Percentiles rank a stretch among this genome's conserved stretches.
phyloP scores from a whole-genome alignment of 2,113 vertebrate species.

The Dermatemys mawii region DNA sequence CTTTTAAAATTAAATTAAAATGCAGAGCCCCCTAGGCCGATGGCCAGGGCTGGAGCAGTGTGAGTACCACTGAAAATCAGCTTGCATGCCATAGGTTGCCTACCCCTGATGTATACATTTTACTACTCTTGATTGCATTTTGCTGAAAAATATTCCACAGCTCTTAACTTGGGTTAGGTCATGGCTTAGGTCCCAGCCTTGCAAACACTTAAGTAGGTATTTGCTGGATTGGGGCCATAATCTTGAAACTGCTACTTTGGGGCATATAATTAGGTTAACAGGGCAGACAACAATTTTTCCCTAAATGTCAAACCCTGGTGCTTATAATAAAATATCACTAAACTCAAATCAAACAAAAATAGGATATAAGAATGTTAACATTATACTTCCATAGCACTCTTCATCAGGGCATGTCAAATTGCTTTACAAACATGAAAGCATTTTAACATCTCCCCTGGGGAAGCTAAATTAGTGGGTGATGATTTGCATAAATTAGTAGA shows the following conservation, averaged over 20 bases:
- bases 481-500: rapidly evolving
- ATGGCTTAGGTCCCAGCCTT: background rate
- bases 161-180: background rate
- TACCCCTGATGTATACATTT: too few relatives aligned
- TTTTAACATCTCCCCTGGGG: rapidly evolving
- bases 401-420: background rate
- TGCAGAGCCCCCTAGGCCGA: too few relatives aligned
- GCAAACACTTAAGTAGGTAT: rapidly evolving
- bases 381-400: rapidly evolving
- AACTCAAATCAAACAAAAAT: background rate
- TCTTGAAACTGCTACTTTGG: background rate
- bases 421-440: background rate
- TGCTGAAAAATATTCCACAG: background rate
- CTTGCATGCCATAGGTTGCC: too few relatives aligned
- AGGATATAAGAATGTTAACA: background rate
- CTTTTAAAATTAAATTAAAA: too few relatives aligned
- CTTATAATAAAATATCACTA: background rate
- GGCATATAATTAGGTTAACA: background rate
- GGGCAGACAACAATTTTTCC: background rate
- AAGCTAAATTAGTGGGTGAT: background rate
- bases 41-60: too few relatives aligned
- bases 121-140: background rate
- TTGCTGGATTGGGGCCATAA: background rate
- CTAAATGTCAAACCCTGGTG: background rate
- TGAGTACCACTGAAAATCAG: too few relatives aligned